phyloP scores from a whole-genome alignment of 2,113 vertebrate genomes.

The Tapirus terrestris region DNA sequence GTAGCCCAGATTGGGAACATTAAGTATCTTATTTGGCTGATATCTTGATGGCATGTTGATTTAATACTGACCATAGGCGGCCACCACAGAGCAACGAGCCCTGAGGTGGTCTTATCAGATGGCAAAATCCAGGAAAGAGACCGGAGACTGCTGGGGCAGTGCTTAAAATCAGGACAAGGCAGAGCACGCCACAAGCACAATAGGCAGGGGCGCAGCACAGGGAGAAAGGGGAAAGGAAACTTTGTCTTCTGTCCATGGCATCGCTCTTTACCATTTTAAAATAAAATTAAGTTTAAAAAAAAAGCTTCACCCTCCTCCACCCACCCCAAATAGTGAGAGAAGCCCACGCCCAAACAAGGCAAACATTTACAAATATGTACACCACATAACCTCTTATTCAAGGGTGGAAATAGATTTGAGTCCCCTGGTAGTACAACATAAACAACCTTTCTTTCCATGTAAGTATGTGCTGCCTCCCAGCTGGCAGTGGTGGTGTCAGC shows the following conservation, averaged over 20 bases:
- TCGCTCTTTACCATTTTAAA: not conserved
- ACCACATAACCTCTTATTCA: not conserved
- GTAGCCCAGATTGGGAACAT: not conserved
- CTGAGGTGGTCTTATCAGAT: not conserved
- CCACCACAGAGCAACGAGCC: slow-evolving; percentile 3
- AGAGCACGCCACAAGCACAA: not conserved
- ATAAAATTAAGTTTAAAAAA: slow-evolving; percentile 20
- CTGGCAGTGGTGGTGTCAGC: not conserved
- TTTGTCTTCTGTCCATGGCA: not conserved
- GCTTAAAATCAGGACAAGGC: slow-evolving; percentile 30
- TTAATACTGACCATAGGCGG: not conserved
- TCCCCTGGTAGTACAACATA: not conserved
- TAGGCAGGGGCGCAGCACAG: not conserved
- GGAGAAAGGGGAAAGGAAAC: not conserved
- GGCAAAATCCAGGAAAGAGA: slow-evolving; percentile 16
- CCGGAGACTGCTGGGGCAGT: not conserved
- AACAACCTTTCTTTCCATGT: slow-evolving; percentile 42
- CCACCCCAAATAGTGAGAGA: not conserved
- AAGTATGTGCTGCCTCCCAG: slow-evolving; percentile 42
- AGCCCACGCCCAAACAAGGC: not conserved
- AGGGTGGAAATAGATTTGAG: not conserved
- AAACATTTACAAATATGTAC: not conserved
- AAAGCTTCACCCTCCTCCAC: not conserved
- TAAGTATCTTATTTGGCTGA: not conserved
- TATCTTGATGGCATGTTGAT: not conserved